A percentile compares a stretch with the other conserved stretches of the same genome.
phyloP scores from a whole-genome alignment of 2,113 vertebrate genomes.

The Gobio gobio region DNA sequence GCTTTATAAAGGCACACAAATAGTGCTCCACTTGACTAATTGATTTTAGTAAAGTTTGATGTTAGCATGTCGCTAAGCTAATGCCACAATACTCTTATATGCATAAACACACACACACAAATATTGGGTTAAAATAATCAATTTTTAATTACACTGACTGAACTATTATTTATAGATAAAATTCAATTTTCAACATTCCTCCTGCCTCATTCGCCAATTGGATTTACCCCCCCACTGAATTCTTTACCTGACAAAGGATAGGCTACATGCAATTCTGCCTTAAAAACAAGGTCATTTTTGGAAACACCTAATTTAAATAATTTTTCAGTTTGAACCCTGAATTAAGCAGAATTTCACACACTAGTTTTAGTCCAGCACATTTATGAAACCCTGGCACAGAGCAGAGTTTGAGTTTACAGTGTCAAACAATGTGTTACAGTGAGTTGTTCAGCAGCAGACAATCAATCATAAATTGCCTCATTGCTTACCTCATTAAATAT shows the following conservation, averaged over 20 bases:
- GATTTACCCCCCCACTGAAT: too few relatives aligned
- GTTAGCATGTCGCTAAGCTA: too few relatives aligned
- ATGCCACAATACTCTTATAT: too few relatives aligned
- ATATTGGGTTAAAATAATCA: too few relatives aligned
- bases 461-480: slow-evolving; percentile 3
- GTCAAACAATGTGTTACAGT: neutral
- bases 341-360: neutral
- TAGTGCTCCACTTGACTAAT: neutral
- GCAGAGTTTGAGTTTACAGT: neutral
- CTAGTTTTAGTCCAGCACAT: neutral
- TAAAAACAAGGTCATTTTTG: neutral
- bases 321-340: neutral
- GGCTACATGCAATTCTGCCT: neutral
- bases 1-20: neutral
- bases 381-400: neutral
- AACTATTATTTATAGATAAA: neutral
- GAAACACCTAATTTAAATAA: neutral
- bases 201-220: neutral
- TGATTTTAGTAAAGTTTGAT: too few relatives aligned
- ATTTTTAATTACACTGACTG: too few relatives aligned
- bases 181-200: neutral
- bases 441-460: neutral
- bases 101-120: too few relatives aligned
- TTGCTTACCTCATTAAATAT: neutral
- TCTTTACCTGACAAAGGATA: neutral